A percentile compares a stretch with the other conserved stretches of the same genome.
Conservation (phyloP, 2,113 vertebrate genomes). For the Aspiorhynchus laticeps region DNA sequence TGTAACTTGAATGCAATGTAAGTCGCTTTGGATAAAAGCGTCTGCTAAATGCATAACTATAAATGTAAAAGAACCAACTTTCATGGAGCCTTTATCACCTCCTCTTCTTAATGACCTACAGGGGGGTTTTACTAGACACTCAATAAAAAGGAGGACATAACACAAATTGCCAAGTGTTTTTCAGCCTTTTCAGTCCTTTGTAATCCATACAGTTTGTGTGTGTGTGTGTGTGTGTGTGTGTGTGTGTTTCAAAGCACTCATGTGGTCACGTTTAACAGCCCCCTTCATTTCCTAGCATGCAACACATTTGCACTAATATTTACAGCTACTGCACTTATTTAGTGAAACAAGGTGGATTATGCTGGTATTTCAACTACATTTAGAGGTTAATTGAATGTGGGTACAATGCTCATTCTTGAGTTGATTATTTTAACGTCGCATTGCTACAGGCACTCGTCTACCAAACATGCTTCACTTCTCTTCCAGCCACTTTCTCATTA, state of each 20-base stretch:
- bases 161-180: neutral
- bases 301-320: neutral
- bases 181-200: neutral
- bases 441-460: neutral
- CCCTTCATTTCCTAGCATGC: neutral
- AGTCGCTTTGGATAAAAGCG: no score
- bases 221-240: neutral
- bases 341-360: constrained; percentile 13
- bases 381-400: constrained; percentile 51
- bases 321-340: neutral
- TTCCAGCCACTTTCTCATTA: neutral
- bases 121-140: neutral
- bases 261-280: neutral
- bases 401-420: constrained; percentile 32
- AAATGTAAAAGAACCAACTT: neutral
- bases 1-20: no score
- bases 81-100: neutral
- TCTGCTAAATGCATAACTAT: no score
- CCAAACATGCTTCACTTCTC: constrained; percentile 4
- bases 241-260: neutral
- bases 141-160: neutral
- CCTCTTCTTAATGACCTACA: neutral
- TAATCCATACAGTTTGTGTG: constrained; percentile 3
- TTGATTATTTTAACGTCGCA: constrained; percentile 31
- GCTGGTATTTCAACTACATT: constrained; percentile 34